A percentile compares a stretch with the other conserved stretches of the same genome.
These are phyloP conservation scores for Harlomillsia oculata DNA, from an alignment of 1,140 invertebrate genomes.

Conservation along the genomic window DNA sequence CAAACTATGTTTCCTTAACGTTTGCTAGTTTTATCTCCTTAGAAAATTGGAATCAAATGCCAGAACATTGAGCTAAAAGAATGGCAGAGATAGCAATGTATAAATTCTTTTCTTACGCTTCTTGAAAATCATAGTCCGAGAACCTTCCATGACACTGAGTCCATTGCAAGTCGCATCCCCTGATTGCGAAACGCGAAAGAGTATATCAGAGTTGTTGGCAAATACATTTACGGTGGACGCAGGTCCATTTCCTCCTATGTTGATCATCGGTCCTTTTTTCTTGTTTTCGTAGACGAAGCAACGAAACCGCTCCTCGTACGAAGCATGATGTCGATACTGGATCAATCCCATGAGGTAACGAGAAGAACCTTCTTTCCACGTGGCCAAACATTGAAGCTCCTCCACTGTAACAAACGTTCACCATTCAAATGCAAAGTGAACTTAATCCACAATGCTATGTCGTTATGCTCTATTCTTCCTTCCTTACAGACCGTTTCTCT, in stretches of 20 bases:
- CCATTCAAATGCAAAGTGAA: neutral
- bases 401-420: slow-evolving; percentile 39
- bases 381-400: slow-evolving; percentile 42
- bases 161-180: slow-evolving; percentile 73
- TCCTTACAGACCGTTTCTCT: too few species aligned
- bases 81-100: neutral
- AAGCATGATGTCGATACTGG: slow-evolving; percentile 39
- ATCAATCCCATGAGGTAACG: slow-evolving; percentile 44
- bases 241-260: neutral
- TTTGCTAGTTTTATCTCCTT: too few species aligned
- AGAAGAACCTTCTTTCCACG: slow-evolving; percentile 46
- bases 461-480: too few species aligned
- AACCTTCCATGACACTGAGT: slow-evolving; percentile 44
- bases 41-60: too few species aligned
- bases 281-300: slow-evolving; percentile 40
- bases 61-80: too few species aligned
- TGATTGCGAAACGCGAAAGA: slow-evolving; percentile 61
- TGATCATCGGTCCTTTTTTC: slow-evolving; percentile 17
- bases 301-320: slow-evolving; percentile 39
- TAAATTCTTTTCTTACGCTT: slow-evolving; percentile 5
- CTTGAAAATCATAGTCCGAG: slow-evolving; percentile 42
- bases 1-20: neutral
- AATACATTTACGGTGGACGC: neutral
- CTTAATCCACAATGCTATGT: too few species aligned
- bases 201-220: slow-evolving; percentile 32